Percentiles rank a stretch among this genome's conserved stretches.
Evolutionary conservation across 2,888 invertebrate genomes (phyloP).

Genomic region (Cartodere bifasciata): DNA sequence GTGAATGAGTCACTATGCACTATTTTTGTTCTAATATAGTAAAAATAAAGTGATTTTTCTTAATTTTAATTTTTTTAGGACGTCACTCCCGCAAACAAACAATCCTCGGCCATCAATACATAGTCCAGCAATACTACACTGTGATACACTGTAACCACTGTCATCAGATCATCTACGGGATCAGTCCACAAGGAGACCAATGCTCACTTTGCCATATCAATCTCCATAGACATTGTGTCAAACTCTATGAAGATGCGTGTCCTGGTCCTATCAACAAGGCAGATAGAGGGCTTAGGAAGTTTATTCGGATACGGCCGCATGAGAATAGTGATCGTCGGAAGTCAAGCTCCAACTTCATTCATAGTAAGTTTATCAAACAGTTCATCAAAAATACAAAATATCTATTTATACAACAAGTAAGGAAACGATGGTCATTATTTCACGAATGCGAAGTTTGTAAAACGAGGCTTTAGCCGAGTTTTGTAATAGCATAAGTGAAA

Average conservation of each 20-base stretch:
- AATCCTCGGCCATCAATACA: constrained; percentile 81
- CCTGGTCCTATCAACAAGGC: constrained; percentile 34
- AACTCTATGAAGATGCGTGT: constrained; percentile 33
- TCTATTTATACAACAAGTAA: no score
- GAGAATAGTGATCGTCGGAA: constrained; percentile 33
- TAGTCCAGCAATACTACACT: constrained; percentile 76
- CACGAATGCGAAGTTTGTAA: no score
- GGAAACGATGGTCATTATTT: no score
- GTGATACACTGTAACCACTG: constrained; percentile 91
- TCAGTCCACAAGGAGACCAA: constrained; percentile 93
- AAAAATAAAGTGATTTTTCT: no score
- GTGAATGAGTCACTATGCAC: no score
- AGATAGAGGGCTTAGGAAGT: constrained; percentile 28
- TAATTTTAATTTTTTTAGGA: no score
- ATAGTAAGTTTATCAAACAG: constrained; percentile 32
- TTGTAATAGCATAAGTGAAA: no score
- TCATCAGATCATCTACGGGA: constrained; percentile 83
- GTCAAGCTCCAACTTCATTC: constrained; percentile 34
- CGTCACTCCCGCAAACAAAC: constrained; percentile 39
- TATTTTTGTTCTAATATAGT: no score
- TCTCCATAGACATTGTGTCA: constrained; percentile 33
- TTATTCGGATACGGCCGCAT: constrained; percentile 28
- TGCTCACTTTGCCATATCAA: constrained; percentile 51
- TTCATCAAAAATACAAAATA: constrained; percentile 3
- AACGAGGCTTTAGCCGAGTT: no score